phyloP scores from a whole-genome alignment of 1,140 invertebrate genomes.

The Trialeurodes vaporariorum region DNA sequence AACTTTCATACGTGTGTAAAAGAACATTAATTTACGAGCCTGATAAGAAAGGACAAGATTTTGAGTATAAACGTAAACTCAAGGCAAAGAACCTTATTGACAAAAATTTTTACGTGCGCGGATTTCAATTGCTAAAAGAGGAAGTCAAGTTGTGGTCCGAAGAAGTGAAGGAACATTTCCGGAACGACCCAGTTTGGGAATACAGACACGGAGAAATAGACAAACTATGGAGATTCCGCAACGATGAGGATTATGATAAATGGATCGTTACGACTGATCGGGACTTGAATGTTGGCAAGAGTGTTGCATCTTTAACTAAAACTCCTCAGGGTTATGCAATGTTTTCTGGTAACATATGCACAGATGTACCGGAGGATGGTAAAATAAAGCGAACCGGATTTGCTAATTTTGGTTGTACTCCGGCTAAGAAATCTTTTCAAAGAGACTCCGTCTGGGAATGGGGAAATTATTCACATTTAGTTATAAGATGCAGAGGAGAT shows the following conservation, averaged over 20 bases:
- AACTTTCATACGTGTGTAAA: too few species aligned
- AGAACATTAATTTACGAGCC: too few species aligned
- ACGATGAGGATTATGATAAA: slow-evolving; percentile 46
- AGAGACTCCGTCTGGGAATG: slow-evolving; percentile 56
- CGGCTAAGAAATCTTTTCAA: slow-evolving; percentile 71
- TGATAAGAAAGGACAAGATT: neutral
- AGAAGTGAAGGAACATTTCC: slow-evolving; percentile 52
- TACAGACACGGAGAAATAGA: slow-evolving; percentile 52
- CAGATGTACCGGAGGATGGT: slow-evolving; percentile 66
- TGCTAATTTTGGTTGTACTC: slow-evolving; percentile 56
- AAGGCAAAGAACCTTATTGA: too few species aligned
- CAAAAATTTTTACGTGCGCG: too few species aligned
- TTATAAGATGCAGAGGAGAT: slow-evolving; percentile 79
- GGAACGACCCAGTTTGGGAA: slow-evolving; percentile 44
- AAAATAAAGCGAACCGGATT: slow-evolving; percentile 58
- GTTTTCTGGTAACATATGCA: slow-evolving; percentile 62
- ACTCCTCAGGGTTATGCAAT: slow-evolving; percentile 54
- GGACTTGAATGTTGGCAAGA: slow-evolving; percentile 69
- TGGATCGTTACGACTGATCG: slow-evolving; percentile 65
- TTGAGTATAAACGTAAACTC: too few species aligned
- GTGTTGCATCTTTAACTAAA: slow-evolving; percentile 43
- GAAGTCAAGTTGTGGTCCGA: slow-evolving; percentile 47
- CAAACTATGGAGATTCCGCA: slow-evolving; percentile 53
- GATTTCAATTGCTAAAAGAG: too few species aligned
- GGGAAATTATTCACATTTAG: slow-evolving; percentile 65